phyloP scores from a whole-genome alignment of 2,113 vertebrate species.

The Acanthochromis polyacanthus region DNA sequence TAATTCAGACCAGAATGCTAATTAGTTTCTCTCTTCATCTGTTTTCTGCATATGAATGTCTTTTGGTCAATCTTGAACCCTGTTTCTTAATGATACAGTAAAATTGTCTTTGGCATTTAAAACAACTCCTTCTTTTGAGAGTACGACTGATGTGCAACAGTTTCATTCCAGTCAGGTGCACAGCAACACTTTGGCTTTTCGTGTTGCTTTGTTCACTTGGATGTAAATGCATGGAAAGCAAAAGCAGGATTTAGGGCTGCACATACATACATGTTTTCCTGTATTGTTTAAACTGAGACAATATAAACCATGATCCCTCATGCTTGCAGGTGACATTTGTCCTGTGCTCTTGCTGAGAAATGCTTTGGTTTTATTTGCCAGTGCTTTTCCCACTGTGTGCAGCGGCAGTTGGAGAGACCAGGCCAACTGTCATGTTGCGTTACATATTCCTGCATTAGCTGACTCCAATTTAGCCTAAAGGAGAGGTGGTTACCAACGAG shows the following conservation, averaged over 20 bases:
- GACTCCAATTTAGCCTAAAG: constrained; percentile 70
- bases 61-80: neutral
- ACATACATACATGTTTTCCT: too few relatives aligned
- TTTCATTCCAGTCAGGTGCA: constrained; percentile 6
- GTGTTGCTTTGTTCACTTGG: neutral
- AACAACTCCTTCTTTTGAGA: neutral
- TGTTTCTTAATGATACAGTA: constrained; percentile 1
- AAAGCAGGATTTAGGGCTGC: neutral
- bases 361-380: constrained; percentile 42
- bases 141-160: neutral
- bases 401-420: constrained; percentile 49
- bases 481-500: constrained; percentile 69
- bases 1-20: neutral
- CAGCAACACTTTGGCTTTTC: neutral
- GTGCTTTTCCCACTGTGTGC: constrained; percentile 39
- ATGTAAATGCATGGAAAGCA: neutral
- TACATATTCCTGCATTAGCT: constrained; percentile 53
- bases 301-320: neutral
- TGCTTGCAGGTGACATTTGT: neutral
- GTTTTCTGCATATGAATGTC: neutral
- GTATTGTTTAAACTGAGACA: neutral
- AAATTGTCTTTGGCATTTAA: constrained; percentile 8
- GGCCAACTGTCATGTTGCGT: constrained; percentile 72
- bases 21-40: neutral
- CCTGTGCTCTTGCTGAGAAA: constrained; percentile 24